Evolutionary conservation across 2,888 invertebrate species (phyloP), one percentile per base, ranked within the genome.

Genomic region (Smittia sp.): DNA sequence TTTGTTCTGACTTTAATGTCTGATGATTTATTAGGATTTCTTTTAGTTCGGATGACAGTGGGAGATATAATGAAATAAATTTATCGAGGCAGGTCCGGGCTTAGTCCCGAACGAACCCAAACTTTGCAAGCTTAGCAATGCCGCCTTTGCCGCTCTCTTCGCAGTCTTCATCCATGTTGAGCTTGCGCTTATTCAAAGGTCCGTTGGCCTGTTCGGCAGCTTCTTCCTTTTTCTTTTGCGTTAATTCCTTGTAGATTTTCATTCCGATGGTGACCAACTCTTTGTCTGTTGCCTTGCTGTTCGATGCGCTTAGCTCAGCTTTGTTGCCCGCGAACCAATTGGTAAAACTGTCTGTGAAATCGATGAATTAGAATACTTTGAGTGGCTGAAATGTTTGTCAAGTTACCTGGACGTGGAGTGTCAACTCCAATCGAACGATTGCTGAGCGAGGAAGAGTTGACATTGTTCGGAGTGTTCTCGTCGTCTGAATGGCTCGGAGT

Each of bases 271-370:
- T 86, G 0, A 86, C 85, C 66, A 89, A 78, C 75, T 89, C 88
- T 0, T 84, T 80, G 0, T 84, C 80, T 2, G 83, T 82, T 11
- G 86, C 77, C 9, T 85, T 85, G 0, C 88, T 86, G 77, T 86
- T 83, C 77, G 88, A 85, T 62, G 81, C 81, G 77, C 87, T 84
- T n/a, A 90, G 78, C 11, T 79, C 77, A 1, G 82, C 76, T 78
- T 86, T 88, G 78, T 88, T 86, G 74, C 85, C 84, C 0, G 84
- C 81, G 76, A 85, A 88, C 89, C 89, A 90, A n/a, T 39, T 39
- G 9, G 20, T 41, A 13, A 68, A 68, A 15, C n/a, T 46, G 9
- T 9, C 32, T 32, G 32, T 32, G 4, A 9, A 32, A 6, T 32
- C 9, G 32, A 32, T n/a, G n/a, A n/a, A n/a, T n/a, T n/a, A n/a